Conservation (phyloP, 1,140 invertebrate species). For the Cherax destructor region DNA sequence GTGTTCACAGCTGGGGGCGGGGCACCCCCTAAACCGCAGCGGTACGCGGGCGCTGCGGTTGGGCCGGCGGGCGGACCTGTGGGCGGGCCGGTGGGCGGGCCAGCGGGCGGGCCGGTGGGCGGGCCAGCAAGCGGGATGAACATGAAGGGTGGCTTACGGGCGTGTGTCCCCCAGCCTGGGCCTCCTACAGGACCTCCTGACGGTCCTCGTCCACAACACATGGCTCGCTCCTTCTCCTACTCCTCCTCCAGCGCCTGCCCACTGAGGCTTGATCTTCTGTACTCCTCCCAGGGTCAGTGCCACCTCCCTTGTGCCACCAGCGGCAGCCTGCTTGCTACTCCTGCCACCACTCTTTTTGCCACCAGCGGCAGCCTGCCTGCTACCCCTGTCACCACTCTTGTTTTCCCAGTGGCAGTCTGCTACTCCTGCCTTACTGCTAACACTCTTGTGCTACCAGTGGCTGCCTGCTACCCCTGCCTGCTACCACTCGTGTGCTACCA, state of each 20-base stretch:
- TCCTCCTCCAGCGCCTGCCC: slow-evolving; percentile 32
- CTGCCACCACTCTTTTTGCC: neutral
- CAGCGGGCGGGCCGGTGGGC: slow-evolving; percentile 5
- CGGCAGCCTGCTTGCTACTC: neutral
- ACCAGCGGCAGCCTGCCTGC: neutral
- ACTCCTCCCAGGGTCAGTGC: slow-evolving; percentile 60
- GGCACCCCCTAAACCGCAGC: slow-evolving; percentile 53
- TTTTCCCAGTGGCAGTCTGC: neutral
- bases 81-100: slow-evolving; percentile 15
- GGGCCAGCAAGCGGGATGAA: slow-evolving; percentile 25
- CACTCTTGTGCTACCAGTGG: neutral
- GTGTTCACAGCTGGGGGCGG: slow-evolving; percentile 42
- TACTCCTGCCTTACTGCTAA: neutral
- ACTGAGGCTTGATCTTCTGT: slow-evolving; percentile 44
- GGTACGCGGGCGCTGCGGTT: slow-evolving; percentile 26
- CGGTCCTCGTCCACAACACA: slow-evolving; percentile 44
- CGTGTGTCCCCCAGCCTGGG: slow-evolving; percentile 9
- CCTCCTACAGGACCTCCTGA: slow-evolving; percentile 38
- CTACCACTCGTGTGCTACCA: too few relatives aligned
- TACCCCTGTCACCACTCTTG: neutral
- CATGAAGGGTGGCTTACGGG: slow-evolving; percentile 40
- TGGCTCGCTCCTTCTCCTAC: slow-evolving; percentile 45
- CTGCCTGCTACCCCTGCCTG: too few relatives aligned
- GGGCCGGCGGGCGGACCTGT: slow-evolving; percentile 6
- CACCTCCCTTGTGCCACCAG: neutral